These are phyloP conservation scores for Chionoecetes opilio DNA, from an alignment of 1,140 invertebrate species.

Conservation along the genomic window DNA sequence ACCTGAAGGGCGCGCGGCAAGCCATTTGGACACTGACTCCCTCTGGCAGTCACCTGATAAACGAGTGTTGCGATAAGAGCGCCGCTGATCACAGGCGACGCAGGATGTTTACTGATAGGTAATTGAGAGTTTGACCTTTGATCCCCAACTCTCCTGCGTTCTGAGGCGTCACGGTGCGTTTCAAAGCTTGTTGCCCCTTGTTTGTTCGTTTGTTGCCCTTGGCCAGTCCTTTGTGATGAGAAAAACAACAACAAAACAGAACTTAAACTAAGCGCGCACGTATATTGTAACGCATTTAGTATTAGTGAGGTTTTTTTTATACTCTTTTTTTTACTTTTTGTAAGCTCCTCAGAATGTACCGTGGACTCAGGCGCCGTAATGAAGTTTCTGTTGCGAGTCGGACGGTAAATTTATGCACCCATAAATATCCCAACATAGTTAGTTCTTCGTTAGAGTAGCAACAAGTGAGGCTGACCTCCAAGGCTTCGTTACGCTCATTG, in stretches of 20 bases:
- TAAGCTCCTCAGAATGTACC: background rate
- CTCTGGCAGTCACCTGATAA: slow-evolving; percentile 7
- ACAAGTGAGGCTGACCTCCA: background rate
- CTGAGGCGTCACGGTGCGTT: background rate
- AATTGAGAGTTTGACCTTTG: slow-evolving; percentile 29
- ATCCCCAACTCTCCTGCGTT: background rate
- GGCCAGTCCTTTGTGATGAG: no score
- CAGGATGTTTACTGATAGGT: slow-evolving; percentile 8
- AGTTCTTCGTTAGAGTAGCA: slow-evolving; percentile 28
- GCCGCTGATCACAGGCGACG: slow-evolving; percentile 22
- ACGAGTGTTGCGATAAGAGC: background rate
- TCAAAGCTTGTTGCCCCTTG: no score
- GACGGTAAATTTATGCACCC: background rate
- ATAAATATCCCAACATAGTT: background rate
- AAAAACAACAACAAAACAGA: no score
- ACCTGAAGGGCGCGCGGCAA: background rate
- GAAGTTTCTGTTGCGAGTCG: slow-evolving; percentile 18
- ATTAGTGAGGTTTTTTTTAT: no score
- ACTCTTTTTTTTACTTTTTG: no score
- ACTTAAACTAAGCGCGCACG: no score
- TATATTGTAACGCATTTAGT: no score
- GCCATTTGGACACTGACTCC: background rate
- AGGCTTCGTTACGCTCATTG: background rate
- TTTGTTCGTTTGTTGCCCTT: no score
- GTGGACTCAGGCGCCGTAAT: background rate